Conservation (phyloP, 1,140 invertebrate species). For the Pteromalus puparum region DNA sequence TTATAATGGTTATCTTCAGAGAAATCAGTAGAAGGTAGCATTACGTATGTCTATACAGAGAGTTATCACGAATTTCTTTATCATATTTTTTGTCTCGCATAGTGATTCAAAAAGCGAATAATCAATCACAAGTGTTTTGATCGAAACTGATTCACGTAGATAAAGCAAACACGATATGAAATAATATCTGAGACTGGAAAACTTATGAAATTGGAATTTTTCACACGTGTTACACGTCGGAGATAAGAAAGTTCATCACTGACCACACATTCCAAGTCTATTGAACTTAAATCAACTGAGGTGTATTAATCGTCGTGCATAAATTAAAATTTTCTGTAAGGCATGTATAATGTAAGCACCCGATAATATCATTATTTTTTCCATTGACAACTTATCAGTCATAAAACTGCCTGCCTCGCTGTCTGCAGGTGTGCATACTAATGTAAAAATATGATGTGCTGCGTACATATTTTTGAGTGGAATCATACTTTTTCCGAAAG, state of each 20-base stretch:
- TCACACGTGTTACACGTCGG: not conserved
- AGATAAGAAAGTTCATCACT: not conserved
- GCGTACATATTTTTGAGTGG: not conserved
- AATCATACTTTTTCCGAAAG: not conserved
- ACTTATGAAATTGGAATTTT: conserved; percentile 5
- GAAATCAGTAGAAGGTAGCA: too few relatives aligned
- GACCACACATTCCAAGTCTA: not conserved
- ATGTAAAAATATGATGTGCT: not conserved
- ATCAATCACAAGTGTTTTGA: not conserved
- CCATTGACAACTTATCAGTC: not conserved
- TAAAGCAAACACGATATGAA: not conserved
- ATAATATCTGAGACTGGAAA: not conserved
- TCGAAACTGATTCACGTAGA: not conserved
- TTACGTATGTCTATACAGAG: not conserved
- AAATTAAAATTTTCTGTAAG: not conserved
- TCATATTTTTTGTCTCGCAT: not conserved
- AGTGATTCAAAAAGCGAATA: not conserved
- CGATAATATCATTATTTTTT: not conserved
- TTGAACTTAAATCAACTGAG: not conserved
- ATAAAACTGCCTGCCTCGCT: not conserved
- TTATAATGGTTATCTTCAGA: too few relatives aligned
- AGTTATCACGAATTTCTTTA: not conserved
- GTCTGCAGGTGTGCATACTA: too few relatives aligned
- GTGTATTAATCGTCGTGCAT: not conserved
- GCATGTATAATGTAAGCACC: not conserved